These are phyloP conservation scores for Takifugu rubripes DNA, from an alignment of 2,797 vertebrate genomes.

Conservation along the genomic window DNA sequence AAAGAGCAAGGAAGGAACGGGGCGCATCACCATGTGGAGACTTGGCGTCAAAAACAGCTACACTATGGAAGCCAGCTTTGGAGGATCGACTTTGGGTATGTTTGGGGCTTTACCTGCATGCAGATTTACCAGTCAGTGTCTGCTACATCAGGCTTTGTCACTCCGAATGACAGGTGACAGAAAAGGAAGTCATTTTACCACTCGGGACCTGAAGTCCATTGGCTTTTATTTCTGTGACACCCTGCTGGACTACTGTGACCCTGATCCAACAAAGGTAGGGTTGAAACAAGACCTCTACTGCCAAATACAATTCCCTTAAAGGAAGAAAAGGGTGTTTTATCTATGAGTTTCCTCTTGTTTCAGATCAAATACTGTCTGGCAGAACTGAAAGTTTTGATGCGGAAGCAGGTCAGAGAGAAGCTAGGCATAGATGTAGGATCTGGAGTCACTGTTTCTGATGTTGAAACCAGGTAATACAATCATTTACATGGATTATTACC, in stretches of 20 bases:
- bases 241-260: constrained; percentile 89
- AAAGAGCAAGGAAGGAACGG: constrained; percentile 89
- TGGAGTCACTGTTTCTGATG: constrained; percentile 78
- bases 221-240: constrained; percentile 90
- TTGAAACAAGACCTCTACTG: background rate
- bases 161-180: constrained; percentile 71
- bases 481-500: background rate
- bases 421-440: constrained; percentile 66
- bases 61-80: constrained; percentile 90
- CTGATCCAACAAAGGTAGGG: constrained; percentile 82
- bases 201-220: constrained; percentile 83
- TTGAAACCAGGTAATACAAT: constrained; percentile 86
- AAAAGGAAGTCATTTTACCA: constrained; percentile 85
- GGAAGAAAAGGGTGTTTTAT: background rate
- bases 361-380: constrained; percentile 80
- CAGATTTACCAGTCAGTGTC: background rate
- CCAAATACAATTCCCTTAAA: background rate
- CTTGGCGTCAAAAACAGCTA: constrained; percentile 91
- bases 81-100: constrained; percentile 88
- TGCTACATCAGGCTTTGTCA: background rate
- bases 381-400: constrained; percentile 73
- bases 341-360: constrained; percentile 16
- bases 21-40: constrained; percentile 89
- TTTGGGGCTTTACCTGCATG: background rate
- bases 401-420: constrained; percentile 65